phyloP scores from a whole-genome alignment of 2,888 invertebrate genomes.

The Tetragonula carbonaria region DNA sequence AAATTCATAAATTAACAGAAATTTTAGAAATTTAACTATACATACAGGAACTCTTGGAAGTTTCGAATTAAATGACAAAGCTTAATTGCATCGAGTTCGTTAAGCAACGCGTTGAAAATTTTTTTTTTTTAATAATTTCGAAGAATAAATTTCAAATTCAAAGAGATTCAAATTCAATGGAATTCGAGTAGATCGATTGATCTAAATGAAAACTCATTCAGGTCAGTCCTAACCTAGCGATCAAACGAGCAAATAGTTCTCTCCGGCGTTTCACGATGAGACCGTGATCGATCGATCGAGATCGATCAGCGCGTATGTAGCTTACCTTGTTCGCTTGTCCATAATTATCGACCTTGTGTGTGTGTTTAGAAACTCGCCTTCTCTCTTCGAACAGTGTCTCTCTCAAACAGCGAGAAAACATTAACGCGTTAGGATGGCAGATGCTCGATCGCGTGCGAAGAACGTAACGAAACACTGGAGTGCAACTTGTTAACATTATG shows the following conservation, averaged over 20 bases:
- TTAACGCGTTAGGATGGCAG: constrained; percentile 39
- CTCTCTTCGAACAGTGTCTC: constrained; percentile 9
- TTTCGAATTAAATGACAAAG: too few species aligned
- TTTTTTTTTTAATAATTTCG: too few species aligned
- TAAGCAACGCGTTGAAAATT: too few species aligned
- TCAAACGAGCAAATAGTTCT: constrained; percentile 29
- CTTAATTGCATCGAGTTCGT: too few species aligned
- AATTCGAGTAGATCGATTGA: too few species aligned
- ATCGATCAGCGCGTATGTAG: constrained; percentile 50
- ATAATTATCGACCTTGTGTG: constrained; percentile 50
- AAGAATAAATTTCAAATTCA: too few species aligned
- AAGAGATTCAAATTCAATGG: too few species aligned
- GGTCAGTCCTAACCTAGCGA: neutral
- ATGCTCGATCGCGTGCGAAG: constrained; percentile 37
- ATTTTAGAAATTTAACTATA: too few species aligned
- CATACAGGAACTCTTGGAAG: too few species aligned
- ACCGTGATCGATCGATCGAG: constrained; percentile 56
- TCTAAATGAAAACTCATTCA: neutral
- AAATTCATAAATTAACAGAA: too few species aligned
- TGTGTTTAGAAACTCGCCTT: constrained; percentile 41
- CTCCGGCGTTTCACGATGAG: constrained; percentile 39
- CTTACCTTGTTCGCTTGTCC: constrained; percentile 60
- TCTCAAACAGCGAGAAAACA: constrained; percentile 26
- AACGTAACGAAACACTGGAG: constrained; percentile 37
- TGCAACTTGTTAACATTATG: constrained; percentile 51